Conservation (phyloP, 1,140 invertebrate genomes). For the Lucilia cuprina region DNA sequence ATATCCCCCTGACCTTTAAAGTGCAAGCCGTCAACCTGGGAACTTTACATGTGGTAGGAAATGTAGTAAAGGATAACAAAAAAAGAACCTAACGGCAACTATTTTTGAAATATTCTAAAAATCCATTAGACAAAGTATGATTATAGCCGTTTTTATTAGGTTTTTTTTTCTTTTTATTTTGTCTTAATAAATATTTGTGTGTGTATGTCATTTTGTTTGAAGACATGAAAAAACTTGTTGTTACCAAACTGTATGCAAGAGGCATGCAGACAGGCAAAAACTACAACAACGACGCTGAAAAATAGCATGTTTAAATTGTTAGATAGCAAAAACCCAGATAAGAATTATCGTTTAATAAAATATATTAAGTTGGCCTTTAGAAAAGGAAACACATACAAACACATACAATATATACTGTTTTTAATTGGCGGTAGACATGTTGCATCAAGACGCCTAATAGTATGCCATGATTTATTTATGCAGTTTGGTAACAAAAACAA, state of each 20-base stretch:
- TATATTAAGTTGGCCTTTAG: background rate
- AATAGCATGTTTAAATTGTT: background rate
- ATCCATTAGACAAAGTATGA: conserved; percentile 3
- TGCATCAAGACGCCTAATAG: background rate
- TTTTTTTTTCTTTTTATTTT: background rate
- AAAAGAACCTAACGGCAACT: too few species aligned
- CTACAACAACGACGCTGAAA: background rate
- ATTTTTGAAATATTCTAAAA: background rate
- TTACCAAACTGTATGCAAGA: background rate
- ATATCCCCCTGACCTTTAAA: conserved; percentile 16
- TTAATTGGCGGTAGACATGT: background rate
- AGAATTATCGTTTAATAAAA: background rate
- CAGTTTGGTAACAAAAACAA: background rate
- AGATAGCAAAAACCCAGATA: background rate
- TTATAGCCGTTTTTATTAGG: background rate
- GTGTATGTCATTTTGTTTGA: background rate
- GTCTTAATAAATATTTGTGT: background rate
- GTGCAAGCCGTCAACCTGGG: background rate
- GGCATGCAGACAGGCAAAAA: background rate
- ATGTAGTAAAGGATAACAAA: background rate
- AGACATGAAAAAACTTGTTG: background rate
- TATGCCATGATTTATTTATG: background rate
- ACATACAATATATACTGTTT: background rate
- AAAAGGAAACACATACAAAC: background rate
- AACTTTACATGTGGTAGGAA: background rate